Evolutionary conservation across 2,113 vertebrate genomes (phyloP).

Genomic region (Scomber scombrus): DNA sequence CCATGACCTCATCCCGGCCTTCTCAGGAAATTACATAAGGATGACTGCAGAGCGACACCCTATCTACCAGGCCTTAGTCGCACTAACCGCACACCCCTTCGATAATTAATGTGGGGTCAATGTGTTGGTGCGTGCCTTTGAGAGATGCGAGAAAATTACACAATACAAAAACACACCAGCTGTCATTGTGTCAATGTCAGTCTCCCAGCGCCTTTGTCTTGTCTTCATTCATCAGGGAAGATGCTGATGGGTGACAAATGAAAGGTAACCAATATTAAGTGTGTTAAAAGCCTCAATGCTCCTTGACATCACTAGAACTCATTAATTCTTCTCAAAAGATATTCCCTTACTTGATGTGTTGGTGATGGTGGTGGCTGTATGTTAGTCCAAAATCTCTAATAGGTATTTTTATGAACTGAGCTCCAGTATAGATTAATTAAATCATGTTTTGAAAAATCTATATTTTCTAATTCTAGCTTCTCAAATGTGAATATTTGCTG

Average conservation of each 20-base stretch:
- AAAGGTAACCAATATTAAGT: background rate
- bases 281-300: background rate
- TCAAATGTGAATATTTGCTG: no score
- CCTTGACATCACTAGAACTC: no score
- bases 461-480: no score
- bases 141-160: slow-evolving; percentile 35
- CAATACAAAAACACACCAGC: background rate
- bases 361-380: no score
- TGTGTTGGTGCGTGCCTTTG: slow-evolving; percentile 44
- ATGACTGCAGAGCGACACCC: slow-evolving; percentile 61
- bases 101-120: slow-evolving; percentile 77
- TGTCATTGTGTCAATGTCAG: slow-evolving; percentile 45
- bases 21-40: slow-evolving; percentile 71
- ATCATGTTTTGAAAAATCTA: no score
- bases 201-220: slow-evolving; percentile 15
- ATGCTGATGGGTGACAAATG: background rate
- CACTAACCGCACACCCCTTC: slow-evolving; percentile 48
- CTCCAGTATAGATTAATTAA: no score
- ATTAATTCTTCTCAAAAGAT: no score
- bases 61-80: slow-evolving; percentile 53
- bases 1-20: slow-evolving; percentile 58
- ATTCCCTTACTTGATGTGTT: no score
- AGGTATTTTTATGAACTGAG: background rate
- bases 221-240: background rate
- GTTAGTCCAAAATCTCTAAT: background rate